phyloP scores from a whole-genome alignment of 1,140 invertebrate species.

The Drosophila novamexicana region DNA sequence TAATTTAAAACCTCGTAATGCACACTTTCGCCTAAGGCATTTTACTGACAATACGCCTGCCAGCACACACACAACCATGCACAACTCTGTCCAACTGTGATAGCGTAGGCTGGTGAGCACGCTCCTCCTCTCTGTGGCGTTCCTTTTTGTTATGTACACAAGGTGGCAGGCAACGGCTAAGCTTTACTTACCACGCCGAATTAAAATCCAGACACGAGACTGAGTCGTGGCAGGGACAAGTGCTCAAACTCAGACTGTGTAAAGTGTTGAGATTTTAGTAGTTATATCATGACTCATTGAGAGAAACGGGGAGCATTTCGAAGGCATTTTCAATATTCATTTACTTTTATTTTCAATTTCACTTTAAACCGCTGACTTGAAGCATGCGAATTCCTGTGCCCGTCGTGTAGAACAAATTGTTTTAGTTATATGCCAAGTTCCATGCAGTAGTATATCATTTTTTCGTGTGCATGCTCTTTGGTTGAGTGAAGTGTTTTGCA shows the following conservation, averaged over 20 bases:
- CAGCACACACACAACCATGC: constrained; percentile 46
- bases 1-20: constrained; percentile 82
- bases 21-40: constrained; percentile 78
- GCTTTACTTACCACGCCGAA: constrained; percentile 69
- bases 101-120: constrained; percentile 27
- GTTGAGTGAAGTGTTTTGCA: constrained; percentile 19
- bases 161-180: constrained; percentile 77
- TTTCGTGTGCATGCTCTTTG: neutral
- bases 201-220: constrained; percentile 50
- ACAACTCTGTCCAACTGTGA: constrained; percentile 5
- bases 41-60: constrained; percentile 75
- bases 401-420: constrained; percentile 9
- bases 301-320: constrained; percentile 4
- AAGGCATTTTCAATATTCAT: too few relatives aligned
- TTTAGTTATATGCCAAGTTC: neutral
- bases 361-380: neutral
- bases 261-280: constrained; percentile 72
- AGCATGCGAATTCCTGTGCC: neutral
- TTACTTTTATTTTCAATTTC: neutral
- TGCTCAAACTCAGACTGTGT: constrained; percentile 30
- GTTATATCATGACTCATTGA: constrained; percentile 38
- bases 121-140: constrained; percentile 4
- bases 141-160: constrained; percentile 49
- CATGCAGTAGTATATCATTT: neutral
- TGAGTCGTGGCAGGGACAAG: neutral